Evolutionary conservation across 1,140 invertebrate genomes (phyloP), one percentile per base, ranked within the genome.

Genomic region (Pogonus chalceus): DNA sequence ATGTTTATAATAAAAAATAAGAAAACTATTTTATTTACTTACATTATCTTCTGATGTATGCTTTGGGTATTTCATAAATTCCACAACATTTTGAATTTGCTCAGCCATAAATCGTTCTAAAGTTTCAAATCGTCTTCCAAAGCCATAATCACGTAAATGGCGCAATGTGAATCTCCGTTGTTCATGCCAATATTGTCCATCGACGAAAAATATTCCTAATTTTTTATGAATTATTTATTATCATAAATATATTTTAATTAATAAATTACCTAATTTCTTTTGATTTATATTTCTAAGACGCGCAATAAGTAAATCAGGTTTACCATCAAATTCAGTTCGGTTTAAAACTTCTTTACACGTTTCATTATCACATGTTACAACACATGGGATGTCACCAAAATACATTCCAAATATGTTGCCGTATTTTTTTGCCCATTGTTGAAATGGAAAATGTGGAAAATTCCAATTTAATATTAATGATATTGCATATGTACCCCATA

Each of bases 111-210:
- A 63, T 0, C 60, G 49, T 54, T 84, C 82, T 49, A 81, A 64
- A 37, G 65, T 67, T 0, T 68, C 62, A 14, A 73, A 73, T 12
- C 82, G 77, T 10, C 80, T 76, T 0, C 86, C 86, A 52, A 88
- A 84, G 1, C 86, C 87, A 60, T 79, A 82, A 57, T 88, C 82
- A 14, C 84, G 67, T 58, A 89, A 72, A 53, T 83, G 77, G 1
- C 80, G 73, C 2, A 90, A 66, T 0, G 83, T 74, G 56, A 87
- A 88, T 51, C 84, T 76, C 24, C 85, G 72, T 60, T 88, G 84
- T 35, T 85, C 78, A 52, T 79, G 76, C 85, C 87, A 90, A n/a
- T 76, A 67, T 16, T 68, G 61, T 2, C 81, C 82, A 23, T 84
- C 81, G 14, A 76, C 76, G 56, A 85, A 83, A 62, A 84, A 82